phyloP scores from a whole-genome alignment of 2,888 invertebrate genomes.

The Pyrocoelia pectoralis region DNA sequence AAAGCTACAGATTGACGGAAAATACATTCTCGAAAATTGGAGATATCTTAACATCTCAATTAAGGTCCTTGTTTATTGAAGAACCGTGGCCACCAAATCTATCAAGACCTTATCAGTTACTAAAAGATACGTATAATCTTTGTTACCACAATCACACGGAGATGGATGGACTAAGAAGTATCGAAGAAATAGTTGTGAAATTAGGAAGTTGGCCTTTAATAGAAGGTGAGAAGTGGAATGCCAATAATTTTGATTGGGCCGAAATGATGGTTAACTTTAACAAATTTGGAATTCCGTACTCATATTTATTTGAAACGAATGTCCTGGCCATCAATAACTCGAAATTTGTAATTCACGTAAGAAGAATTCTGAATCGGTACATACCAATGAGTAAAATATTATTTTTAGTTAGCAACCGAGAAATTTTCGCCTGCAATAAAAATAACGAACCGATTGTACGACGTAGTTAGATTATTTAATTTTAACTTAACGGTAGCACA shows the following conservation, averaged over 20 bases:
- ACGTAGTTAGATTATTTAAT: too few species aligned
- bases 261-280: conserved; percentile 79
- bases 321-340: too few species aligned
- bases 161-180: conserved; percentile 75
- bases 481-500: too few species aligned
- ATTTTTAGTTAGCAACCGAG: too few species aligned
- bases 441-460: too few species aligned
- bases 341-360: too few species aligned
- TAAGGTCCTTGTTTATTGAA: conserved; percentile 70
- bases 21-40: conserved; percentile 79
- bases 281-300: too few species aligned
- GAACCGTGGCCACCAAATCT: conserved; percentile 69
- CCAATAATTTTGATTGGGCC: conserved; percentile 78
- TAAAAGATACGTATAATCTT: conserved; percentile 84
- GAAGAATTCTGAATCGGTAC: too few species aligned
- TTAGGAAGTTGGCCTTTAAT: conserved; percentile 90
- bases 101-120: conserved; percentile 75
- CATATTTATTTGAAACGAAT: too few species aligned
- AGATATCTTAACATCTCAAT: conserved; percentile 77
- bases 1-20: conserved; percentile 82
- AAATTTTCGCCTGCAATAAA: too few species aligned
- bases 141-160: conserved; percentile 76
- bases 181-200: conserved; percentile 68
- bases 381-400: too few species aligned
- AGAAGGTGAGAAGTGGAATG: conserved; percentile 78